Conservation (phyloP, 2,113 vertebrate species). For the Daubentonia madagascariensis region DNA sequence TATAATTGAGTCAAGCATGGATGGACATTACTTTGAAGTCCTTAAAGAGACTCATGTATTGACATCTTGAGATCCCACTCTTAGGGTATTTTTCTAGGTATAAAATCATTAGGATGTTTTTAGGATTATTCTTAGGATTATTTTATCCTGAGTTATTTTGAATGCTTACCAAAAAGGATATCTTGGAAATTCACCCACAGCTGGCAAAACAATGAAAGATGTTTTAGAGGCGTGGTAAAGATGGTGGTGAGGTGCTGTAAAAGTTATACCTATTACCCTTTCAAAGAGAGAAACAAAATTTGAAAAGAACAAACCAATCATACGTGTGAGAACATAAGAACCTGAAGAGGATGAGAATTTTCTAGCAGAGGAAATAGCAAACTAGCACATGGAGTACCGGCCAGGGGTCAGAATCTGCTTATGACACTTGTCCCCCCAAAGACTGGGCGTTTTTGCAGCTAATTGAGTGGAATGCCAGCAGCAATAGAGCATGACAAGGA, state of each 20-base stretch:
- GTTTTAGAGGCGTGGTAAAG: background rate
- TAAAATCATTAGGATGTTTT: background rate
- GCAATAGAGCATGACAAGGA: background rate
- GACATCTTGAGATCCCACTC: background rate
- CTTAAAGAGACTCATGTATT: background rate
- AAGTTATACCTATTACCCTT: background rate
- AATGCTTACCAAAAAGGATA: background rate
- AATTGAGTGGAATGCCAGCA: background rate
- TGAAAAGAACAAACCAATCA: background rate
- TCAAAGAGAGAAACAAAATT: background rate
- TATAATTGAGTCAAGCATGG: background rate
- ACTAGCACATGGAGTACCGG: rapidly evolving
- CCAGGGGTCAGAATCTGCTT: background rate
- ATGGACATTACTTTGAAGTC: background rate
- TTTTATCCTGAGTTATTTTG: background rate
- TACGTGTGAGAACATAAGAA: background rate
- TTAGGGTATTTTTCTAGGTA: background rate
- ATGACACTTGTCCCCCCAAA: background rate
- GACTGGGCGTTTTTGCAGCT: background rate
- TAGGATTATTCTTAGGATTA: background rate
- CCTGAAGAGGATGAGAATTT: background rate
- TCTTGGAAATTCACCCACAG: background rate
- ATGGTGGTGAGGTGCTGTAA: background rate
- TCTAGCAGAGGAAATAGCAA: background rate
- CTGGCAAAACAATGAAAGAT: background rate